A percentile compares a stretch with the other conserved stretches of the same genome.
phyloP scores from a whole-genome alignment of 2,113 vertebrate genomes.

The Atherinomorus stipes region DNA sequence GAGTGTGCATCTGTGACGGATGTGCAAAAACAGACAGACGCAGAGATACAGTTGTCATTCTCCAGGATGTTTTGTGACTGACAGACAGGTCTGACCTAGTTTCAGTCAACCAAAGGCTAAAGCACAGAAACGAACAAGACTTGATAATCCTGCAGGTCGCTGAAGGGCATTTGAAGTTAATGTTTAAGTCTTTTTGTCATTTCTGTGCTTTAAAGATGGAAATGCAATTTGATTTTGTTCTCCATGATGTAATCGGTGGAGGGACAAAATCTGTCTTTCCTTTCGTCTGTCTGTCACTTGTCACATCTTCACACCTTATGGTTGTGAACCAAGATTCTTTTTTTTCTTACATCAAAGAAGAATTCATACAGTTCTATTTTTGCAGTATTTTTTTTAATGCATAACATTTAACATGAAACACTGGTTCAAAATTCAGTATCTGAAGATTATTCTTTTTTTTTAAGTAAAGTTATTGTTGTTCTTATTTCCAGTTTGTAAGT shows the following conservation, averaged over 20 bases:
- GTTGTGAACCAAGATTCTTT: background rate
- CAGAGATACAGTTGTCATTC: constrained; percentile 69
- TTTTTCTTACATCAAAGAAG: background rate
- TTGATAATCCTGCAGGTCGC: constrained; percentile 44
- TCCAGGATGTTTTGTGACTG: constrained; percentile 66
- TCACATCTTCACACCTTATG: background rate
- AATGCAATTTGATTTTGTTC: constrained; percentile 6
- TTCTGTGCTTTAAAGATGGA: constrained; percentile 21
- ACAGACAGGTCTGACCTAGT: constrained; percentile 75
- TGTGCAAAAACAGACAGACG: constrained; percentile 42
- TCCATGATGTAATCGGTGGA: background rate
- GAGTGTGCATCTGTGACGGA: constrained; percentile 42
- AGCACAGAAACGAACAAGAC: constrained; percentile 51
- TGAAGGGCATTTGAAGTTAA: constrained; percentile 42
- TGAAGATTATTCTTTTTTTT: too few relatives aligned
- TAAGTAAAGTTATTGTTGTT: background rate
- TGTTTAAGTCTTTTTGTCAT: constrained; percentile 1
- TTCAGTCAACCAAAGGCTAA: constrained; percentile 59
- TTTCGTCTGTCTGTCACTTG: background rate
- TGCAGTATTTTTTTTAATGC: background rate
- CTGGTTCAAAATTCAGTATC: background rate
- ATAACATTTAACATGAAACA: background rate
- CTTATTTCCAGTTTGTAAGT: background rate
- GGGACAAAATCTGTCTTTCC: background rate
- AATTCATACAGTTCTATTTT: background rate